Evolutionary conservation across 2,113 vertebrate genomes (phyloP), one percentile per base, ranked within the genome.

Genomic region (Psittacus erithacus): DNA sequence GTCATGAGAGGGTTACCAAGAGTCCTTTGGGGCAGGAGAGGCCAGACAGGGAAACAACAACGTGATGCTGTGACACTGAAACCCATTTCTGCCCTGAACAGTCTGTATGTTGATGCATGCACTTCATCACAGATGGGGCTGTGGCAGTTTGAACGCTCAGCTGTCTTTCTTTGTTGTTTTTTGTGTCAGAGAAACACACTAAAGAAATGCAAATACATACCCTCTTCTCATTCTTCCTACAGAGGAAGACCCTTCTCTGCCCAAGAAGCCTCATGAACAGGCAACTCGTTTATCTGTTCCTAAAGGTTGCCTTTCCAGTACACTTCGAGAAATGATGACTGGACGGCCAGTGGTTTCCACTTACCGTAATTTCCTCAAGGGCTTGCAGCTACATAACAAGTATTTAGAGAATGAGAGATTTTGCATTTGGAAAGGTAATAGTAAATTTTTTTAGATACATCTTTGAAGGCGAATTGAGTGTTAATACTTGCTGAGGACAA

Each of bases 401-500:
- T 97, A 97, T n/a, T 86, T 92, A 52, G 83, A 96, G 53, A 92
- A 96, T 49, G 90, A 96, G 35, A 76, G 2, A 2, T 97, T 97
- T 91, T 95, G 83, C 67, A 93, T 60, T 64, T 97, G 97, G 97
- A 97, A 97, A 96, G 97, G 97, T 97, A 96, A 81, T 8, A 52
- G 31, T 39, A 33, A 57, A 38, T 90, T 38, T 3, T 5, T 78
- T 59, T 52, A 62, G 31, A 65, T 44, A 2, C 5, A 20, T 65
- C 22, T 69, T 89, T 82, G 35, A 79, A 79, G 28, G 29, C 43
- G 11, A 60, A 71, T 71, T 82, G 77, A 64, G 13, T 19, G 35
- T 23, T 69, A 18, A 20, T 89, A n/a, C 8, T 44, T 86, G 50
- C 43, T n/a, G 55, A 64, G 67, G 27, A 47, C 25, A 71, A 88